Conservation (phyloP, 1,140 invertebrate genomes). For the Drosophila setifemur region DNA sequence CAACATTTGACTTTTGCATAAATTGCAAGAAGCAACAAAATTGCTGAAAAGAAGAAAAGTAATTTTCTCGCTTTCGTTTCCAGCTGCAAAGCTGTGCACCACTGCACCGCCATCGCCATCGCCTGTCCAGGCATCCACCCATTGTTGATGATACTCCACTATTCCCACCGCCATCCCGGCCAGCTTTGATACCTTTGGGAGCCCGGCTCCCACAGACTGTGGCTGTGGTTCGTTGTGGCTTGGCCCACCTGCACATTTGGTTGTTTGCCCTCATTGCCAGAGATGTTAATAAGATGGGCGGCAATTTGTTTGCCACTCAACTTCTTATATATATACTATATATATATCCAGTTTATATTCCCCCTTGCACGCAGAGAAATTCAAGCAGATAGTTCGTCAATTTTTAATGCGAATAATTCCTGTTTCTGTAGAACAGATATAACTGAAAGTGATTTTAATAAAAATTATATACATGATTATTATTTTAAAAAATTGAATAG, state of each 20-base stretch:
- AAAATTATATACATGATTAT: background rate
- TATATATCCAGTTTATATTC: background rate
- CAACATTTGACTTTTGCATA: conserved; percentile 80
- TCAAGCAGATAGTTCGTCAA: too few species aligned
- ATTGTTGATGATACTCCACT: conserved; percentile 47
- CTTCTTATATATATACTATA: background rate
- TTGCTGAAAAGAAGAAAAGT: conserved; percentile 68
- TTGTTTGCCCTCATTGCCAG: conserved; percentile 53
- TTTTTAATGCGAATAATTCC: too few species aligned
- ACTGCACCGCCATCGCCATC: background rate
- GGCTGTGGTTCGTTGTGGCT: conserved; percentile 27
- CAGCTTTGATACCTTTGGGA: conserved; percentile 27
- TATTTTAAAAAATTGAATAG: too few species aligned
- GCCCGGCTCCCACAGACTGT: conserved; percentile 26
- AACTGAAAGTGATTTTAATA: too few species aligned
- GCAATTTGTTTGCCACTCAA: conserved; percentile 36
- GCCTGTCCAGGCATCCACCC: conserved; percentile 1
- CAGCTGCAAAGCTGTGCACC: conserved; percentile 47
- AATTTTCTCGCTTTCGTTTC: conserved; percentile 75
- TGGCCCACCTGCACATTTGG: conserved; percentile 56
- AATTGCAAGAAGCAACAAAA: conserved; percentile 78
- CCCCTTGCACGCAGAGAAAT: background rate
- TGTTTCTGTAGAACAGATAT: too few species aligned
- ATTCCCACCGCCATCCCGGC: background rate
- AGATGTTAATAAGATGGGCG: conserved; percentile 52